Conservation (phyloP, 1,140 invertebrate species). For the Macrotrachela quadricornifera region DNA sequence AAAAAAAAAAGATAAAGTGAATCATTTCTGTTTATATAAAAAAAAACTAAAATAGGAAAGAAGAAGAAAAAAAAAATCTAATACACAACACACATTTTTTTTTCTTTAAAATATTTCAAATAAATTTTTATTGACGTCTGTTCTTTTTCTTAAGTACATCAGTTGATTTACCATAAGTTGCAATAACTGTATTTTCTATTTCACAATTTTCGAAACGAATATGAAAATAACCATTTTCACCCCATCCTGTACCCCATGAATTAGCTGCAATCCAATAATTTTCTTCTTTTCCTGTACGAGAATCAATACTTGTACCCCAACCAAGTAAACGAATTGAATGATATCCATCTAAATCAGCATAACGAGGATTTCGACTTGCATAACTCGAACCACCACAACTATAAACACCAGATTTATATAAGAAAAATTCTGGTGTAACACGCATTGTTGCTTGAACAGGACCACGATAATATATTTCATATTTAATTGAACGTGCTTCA, state of each 20-base stretch:
- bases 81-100: too few species aligned
- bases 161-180: too few species aligned
- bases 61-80: too few species aligned
- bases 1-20: too few species aligned
- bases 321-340: slow-evolving; percentile 11
- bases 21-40: too few species aligned
- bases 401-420: slow-evolving; percentile 8
- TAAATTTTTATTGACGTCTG: too few species aligned
- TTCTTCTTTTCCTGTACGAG: neutral
- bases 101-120: too few species aligned
- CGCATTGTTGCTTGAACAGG: slow-evolving; percentile 5
- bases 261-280: slow-evolving; percentile 8
- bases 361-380: neutral
- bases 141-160: too few species aligned
- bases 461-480: neutral
- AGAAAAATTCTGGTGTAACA: slow-evolving; percentile 6
- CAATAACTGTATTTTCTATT: too few species aligned
- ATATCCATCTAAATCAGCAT: neutral
- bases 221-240: neutral
- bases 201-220: too few species aligned
- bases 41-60: too few species aligned
- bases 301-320: slow-evolving; percentile 39
- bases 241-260: slow-evolving; percentile 3
- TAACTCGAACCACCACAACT: neutral
- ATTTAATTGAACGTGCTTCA: neutral